A percentile compares a stretch with the other conserved stretches of the same genome.
Evolutionary conservation across 2,888 invertebrate species (phyloP).

Genomic region (Lasioglossum lativentre): DNA sequence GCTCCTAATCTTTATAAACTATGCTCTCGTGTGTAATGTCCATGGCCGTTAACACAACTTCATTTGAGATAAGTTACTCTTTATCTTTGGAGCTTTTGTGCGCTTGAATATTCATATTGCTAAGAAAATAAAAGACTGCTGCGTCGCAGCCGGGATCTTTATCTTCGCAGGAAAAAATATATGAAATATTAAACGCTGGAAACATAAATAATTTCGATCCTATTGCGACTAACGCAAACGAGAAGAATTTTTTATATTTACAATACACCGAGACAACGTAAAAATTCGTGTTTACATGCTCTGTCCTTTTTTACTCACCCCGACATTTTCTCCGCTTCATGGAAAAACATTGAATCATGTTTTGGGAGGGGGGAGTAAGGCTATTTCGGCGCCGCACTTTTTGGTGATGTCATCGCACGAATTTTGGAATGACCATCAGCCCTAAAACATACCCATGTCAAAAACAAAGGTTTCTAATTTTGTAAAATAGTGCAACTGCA

Average conservation of each 20-base stretch:
- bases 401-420: too few relatives aligned
- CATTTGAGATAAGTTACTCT: background rate
- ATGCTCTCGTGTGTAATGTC: background rate
- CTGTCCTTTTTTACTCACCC: too few relatives aligned
- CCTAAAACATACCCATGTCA: too few relatives aligned
- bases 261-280: too few relatives aligned
- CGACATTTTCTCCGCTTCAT: too few relatives aligned
- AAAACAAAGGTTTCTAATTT: too few relatives aligned
- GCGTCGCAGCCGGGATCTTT: background rate
- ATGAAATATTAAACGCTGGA: background rate
- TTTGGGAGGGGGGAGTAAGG: too few relatives aligned
- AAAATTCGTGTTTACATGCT: too few relatives aligned
- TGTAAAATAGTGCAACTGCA: too few relatives aligned
- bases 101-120: background rate
- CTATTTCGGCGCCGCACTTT: too few relatives aligned
- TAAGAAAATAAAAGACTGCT: background rate
- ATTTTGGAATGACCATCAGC: too few relatives aligned
- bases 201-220: background rate
- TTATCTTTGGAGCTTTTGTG: background rate
- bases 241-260: background rate
- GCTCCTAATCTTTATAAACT: background rate
- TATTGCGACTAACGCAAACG: background rate
- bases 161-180: background rate
- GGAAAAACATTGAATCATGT: too few relatives aligned
- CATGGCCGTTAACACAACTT: background rate